Evolutionary conservation across 2,797 vertebrate genomes (phyloP).

Genomic region (Artibeus jamaicensis): DNA sequence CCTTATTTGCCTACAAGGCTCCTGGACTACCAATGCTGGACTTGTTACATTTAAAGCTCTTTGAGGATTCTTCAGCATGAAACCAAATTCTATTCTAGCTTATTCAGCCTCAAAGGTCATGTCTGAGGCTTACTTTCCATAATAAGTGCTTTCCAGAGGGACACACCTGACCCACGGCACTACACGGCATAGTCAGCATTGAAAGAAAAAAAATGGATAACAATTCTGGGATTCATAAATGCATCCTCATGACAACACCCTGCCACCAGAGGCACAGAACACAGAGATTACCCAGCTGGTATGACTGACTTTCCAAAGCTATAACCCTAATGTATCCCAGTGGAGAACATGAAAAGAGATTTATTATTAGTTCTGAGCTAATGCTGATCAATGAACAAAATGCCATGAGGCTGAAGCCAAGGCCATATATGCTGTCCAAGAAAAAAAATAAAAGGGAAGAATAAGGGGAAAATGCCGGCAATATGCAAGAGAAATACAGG

Average conservation of each 20-base stretch:
- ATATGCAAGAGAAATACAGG: conserved; percentile 39
- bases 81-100: background rate
- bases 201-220: background rate
- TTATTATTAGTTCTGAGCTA: conserved; percentile 55
- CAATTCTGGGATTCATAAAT: conserved; percentile 62
- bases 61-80: background rate
- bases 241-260: conserved; percentile 38
- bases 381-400: conserved; percentile 48
- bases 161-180: background rate
- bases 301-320: conserved; percentile 71
- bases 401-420: conserved; percentile 14
- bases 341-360: conserved; percentile 57
- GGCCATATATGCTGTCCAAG: background rate
- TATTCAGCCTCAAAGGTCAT: background rate
- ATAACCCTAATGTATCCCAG: conserved; percentile 54
- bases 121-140: background rate
- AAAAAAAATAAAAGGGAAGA: background rate
- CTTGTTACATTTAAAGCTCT: background rate
- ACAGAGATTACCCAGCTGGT: conserved; percentile 72
- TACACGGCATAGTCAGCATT: background rate
- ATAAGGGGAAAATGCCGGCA: fast-evolving
- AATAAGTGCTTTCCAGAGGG: background rate
- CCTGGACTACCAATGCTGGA: background rate
- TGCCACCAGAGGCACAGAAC: conserved; percentile 43
- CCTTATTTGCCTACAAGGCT: fast-evolving